phyloP scores from a whole-genome alignment of 2,888 invertebrate species.

The Hecatera dysodea region DNA sequence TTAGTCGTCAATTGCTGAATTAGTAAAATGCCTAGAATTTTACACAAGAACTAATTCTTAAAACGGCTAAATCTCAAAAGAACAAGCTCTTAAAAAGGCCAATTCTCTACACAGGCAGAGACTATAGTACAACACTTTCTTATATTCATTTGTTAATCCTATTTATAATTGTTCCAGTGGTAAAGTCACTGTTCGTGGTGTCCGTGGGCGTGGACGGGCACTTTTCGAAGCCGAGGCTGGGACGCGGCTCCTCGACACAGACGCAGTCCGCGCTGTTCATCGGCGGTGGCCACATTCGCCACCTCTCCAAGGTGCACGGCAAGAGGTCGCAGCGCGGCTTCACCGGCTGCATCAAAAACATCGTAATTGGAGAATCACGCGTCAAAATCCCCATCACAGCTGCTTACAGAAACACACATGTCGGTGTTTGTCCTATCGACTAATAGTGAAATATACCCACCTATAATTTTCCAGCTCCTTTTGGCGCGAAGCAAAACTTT shows the following conservation, averaged over 20 bases:
- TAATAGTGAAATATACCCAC: conserved; percentile 79
- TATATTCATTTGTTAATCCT: background rate
- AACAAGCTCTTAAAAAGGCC: too few species aligned
- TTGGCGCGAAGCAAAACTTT: background rate
- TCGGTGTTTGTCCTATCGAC: conserved; percentile 95
- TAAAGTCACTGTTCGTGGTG: conserved; percentile 97
- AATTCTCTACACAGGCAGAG: too few species aligned
- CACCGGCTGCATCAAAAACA: conserved; percentile 95
- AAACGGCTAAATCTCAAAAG: too few species aligned
- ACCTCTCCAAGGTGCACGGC: conserved; percentile 89
- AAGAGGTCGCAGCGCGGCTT: conserved; percentile 93
- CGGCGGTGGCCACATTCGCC: conserved; percentile 95
- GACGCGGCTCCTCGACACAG: conserved; percentile 93
- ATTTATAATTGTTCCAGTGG: conserved; percentile 87
- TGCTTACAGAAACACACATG: conserved; percentile 93
- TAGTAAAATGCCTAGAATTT: too few species aligned
- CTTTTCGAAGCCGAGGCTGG: conserved; percentile 94
- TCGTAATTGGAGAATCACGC: conserved; percentile 89
- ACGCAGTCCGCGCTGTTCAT: conserved; percentile 97
- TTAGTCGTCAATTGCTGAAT: too few species aligned
- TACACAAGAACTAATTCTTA: too few species aligned
- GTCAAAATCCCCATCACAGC: conserved; percentile 84
- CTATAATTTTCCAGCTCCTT: background rate
- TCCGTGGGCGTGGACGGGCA: conserved; percentile 96
- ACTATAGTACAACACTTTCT: background rate